Conservation (phyloP, 1,140 invertebrate species). For the Oncopeltus fasciatus region DNA sequence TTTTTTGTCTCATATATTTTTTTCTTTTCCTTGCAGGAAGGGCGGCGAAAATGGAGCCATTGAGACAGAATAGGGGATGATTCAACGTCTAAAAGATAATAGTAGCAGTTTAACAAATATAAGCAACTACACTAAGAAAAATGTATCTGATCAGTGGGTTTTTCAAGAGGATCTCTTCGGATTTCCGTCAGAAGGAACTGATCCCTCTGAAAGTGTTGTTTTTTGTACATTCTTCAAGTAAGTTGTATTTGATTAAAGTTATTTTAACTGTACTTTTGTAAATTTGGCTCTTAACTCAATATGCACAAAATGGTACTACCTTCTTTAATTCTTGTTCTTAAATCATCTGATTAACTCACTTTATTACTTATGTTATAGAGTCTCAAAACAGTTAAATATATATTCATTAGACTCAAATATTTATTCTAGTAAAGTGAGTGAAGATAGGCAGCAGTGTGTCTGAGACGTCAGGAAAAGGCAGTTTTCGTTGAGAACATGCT, state of each 20-base stretch:
- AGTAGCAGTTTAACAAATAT: neutral
- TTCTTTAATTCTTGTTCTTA: neutral
- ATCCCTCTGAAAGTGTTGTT: constrained; percentile 58
- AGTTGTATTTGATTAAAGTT: constrained; percentile 28
- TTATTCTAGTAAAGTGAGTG: no score
- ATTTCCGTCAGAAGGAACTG: constrained; percentile 54
- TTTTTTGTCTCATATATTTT: no score
- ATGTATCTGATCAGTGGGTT: constrained; percentile 34
- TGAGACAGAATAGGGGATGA: no score
- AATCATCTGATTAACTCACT: neutral
- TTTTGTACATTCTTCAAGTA: constrained; percentile 63
- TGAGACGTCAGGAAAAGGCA: no score
- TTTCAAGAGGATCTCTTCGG: constrained; percentile 47
- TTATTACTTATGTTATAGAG: neutral
- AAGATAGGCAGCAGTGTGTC: no score
- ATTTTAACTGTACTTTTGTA: neutral
- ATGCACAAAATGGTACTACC: neutral
- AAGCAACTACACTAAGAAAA: constrained; percentile 1
- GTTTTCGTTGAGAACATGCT: no score
- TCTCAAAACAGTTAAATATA: neutral
- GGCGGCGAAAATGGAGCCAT: no score
- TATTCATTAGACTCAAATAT: neutral
- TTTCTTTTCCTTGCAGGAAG: no score
- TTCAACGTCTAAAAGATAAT: no score
- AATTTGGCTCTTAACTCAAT: neutral